Evolutionary conservation across 2,888 invertebrate genomes (phyloP).

Genomic region (Drosophila stalkeri): DNA sequence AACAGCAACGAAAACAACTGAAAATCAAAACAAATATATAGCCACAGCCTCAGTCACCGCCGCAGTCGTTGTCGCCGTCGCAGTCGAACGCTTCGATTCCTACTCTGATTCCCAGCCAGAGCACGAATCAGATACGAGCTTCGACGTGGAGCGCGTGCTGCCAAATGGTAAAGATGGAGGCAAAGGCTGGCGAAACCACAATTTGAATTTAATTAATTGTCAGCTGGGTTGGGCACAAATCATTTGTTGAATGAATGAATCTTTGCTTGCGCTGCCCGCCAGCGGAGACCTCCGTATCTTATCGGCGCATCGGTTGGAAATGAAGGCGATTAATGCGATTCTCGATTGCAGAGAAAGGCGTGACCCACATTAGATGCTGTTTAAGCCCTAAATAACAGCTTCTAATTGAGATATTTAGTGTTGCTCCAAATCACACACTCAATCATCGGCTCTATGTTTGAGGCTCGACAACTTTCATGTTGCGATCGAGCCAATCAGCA

Average conservation of each 20-base stretch:
- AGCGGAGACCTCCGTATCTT: constrained; percentile 20
- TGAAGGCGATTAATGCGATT: constrained; percentile 54
- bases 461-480: constrained; percentile 55
- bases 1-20: constrained; percentile 10
- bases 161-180: constrained; percentile 16
- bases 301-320: constrained; percentile 50
- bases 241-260: constrained; percentile 56
- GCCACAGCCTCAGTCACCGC: constrained; percentile 19
- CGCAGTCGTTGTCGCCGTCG: constrained; percentile 10
- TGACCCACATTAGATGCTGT: constrained; percentile 65
- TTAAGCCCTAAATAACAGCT: constrained; percentile 61
- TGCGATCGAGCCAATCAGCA: constrained; percentile 70
- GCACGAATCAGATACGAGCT: constrained; percentile 10
- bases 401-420: constrained; percentile 79
- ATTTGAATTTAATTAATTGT: constrained; percentile 71
- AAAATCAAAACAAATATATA: constrained; percentile 28
- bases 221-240: constrained; percentile 62
- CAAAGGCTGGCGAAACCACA: constrained; percentile 37
- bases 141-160: constrained; percentile 61
- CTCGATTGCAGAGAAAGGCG: constrained; percentile 66
- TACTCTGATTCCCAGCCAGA: constrained; percentile 6
- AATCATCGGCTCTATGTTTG: constrained; percentile 9
- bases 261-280: not conserved
- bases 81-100: constrained; percentile 19
- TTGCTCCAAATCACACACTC: constrained; percentile 71